A percentile compares a stretch with the other conserved stretches of the same genome.
phyloP scores from a whole-genome alignment of 1,140 invertebrate species.

The Dendrolimus punctatus region DNA sequence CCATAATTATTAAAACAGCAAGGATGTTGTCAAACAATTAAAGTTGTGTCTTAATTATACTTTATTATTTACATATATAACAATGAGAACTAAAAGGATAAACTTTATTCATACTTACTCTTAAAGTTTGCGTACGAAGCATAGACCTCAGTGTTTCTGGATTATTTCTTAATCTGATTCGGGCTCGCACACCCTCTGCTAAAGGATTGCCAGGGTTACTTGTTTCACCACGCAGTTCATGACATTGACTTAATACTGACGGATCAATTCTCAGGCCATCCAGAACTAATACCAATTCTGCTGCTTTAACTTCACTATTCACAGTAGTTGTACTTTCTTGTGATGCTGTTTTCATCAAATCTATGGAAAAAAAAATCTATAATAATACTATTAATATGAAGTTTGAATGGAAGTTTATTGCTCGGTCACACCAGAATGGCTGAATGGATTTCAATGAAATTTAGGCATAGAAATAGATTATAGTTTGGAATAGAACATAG shows the following conservation, averaged over 20 bases:
- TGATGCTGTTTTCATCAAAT: conserved; percentile 59
- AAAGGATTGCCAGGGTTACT: conserved; percentile 72
- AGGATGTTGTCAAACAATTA: no score
- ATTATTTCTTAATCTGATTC: conserved; percentile 74
- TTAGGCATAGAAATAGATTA: no score
- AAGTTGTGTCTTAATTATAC: no score
- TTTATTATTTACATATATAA: no score
- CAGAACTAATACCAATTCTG: conserved; percentile 49
- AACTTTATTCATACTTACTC: conserved; percentile 35
- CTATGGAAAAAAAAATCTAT: conserved; percentile 21
- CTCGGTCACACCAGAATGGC: no score
- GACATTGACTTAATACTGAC: conserved; percentile 40
- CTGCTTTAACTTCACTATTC: conserved; percentile 50
- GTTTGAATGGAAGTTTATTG: no score
- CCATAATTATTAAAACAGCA: no score
- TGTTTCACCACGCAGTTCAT: conserved; percentile 44
- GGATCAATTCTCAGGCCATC: conserved; percentile 60
- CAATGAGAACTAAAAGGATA: background rate
- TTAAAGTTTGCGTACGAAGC: conserved; percentile 34
- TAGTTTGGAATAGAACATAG: no score
- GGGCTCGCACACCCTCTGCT: conserved; percentile 79
- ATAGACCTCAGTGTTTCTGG: conserved; percentile 41
- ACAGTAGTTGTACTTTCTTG: conserved; percentile 42
- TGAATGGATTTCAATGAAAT: no score
- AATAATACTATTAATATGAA: no score